Base-by-base conservation (phyloP, 2,888 invertebrate genomes). In the Piscicola geometra region DNA sequence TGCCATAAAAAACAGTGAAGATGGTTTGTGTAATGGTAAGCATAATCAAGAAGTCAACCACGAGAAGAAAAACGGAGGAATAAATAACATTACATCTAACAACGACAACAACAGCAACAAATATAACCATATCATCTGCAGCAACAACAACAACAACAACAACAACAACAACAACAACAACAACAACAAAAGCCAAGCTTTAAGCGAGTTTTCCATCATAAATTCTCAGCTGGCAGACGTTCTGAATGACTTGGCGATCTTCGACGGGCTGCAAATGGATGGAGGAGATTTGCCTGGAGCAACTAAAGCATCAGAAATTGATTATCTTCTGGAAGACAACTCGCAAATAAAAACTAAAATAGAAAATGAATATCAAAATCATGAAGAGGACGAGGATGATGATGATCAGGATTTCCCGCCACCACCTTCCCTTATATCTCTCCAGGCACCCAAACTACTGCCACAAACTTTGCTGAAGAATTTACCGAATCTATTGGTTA, bases 181-280 rank as follows among this genome's bases (percentile, higher is more conserved):
- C 25, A 56, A 56, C 25, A 56, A 56, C 21, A 56, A 56, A 56
- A 30, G 50, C 1, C 30, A 47, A 33, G 73, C 73, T 15, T 32
- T 73, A 1, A 32, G 64, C 28, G 73, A 73, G 30, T 73, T 73
- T 25, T 73, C 73, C 21, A 25, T 73, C 35, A 73, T 73, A 32
- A 73, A 73, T 25, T 73, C 73, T 21, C 73, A 73, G 36, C 36
- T 73, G 36, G 64, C 52, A 35, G 73, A 73, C 56, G 73, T 73
- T 33, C 64, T 73, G 36, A 73, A 73, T n/a, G 73, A 73, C 36
- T 60, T 73, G 64, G 73, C 73, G n/a, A 33, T 32, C 28, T 64
- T 73, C 35, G 60, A 56, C n/a, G 60, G 25, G n/a, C 15, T 25
- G 3, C 60, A 15, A 25, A 9, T n/a, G 25, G 60, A 56, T 18